Percentiles rank a stretch among this genome's conserved stretches.
These are phyloP conservation scores for Eudemis profundana DNA, from an alignment of 2,888 invertebrate species.

Conservation along the genomic window DNA sequence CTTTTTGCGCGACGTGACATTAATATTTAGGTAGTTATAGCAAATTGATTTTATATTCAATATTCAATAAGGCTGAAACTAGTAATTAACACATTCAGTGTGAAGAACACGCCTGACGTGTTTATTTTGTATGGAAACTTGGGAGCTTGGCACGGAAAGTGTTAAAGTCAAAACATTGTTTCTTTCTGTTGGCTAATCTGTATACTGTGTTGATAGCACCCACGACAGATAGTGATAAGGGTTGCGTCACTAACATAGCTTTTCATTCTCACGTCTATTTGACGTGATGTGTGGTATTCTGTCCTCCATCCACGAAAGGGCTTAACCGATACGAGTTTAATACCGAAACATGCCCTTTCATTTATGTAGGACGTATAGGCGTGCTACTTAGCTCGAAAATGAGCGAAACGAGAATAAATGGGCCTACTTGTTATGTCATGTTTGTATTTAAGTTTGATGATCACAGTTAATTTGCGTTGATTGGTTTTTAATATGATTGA, in stretches of 20 bases:
- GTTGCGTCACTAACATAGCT: constrained; percentile 22
- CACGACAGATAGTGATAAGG: constrained; percentile 32
- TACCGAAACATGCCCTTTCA: not conserved
- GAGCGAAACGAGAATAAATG: constrained; percentile 24
- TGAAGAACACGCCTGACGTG: too few species aligned
- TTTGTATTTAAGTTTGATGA: constrained; percentile 24
- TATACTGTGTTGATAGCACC: constrained; percentile 36
- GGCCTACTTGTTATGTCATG: constrained; percentile 24
- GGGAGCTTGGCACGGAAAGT: too few species aligned
- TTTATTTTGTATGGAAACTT: too few species aligned
- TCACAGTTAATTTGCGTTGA: constrained; percentile 9
- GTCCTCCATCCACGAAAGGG: not conserved
- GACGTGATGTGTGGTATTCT: constrained; percentile 17
- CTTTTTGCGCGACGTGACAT: too few species aligned
- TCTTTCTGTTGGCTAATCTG: constrained; percentile 14
- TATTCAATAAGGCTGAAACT: too few species aligned
- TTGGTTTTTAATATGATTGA: too few species aligned
- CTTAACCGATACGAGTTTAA: not conserved
- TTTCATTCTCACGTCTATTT: constrained; percentile 38
- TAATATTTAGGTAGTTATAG: too few species aligned
- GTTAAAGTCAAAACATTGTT: too few species aligned
- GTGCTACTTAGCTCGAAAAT: constrained; percentile 29
- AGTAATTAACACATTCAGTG: too few species aligned
- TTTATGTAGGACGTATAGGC: not conserved
- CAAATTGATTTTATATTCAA: too few species aligned